Base-by-base conservation (phyloP, 2,797 vertebrate genomes). In the Scomberomorus guttatus region DNA sequence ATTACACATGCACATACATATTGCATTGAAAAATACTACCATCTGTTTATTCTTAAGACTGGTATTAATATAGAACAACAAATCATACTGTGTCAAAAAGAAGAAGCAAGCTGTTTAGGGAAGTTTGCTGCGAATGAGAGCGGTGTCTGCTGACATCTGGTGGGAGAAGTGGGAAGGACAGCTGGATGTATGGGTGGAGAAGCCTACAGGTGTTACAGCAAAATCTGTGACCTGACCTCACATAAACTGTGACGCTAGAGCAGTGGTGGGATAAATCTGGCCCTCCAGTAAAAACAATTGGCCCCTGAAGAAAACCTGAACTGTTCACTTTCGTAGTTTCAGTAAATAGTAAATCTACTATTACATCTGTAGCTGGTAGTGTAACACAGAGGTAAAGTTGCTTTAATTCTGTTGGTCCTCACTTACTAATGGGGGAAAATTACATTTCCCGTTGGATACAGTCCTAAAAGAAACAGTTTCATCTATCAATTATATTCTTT, bases 61-160 rank as follows among this genome's bases (percentile, higher is more conserved):
- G 17, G 15, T 17, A 17, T 48, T 48, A 18, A 48, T 18, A 17
- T 6, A 48, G 46, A 50, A 6, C 18, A 20, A 50, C 17, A 18
- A 50, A 50, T 7, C 18, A 50, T 44, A 32, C 1, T 6, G 5
- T 32, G 29, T 32, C 0, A 46, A 50, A 46, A 46, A 68, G 34
- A 37, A 50, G 37, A 46, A 48, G 18, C 52, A n/a, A 22, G 10
- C 10, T 22, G 37, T 51, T 37, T n/a, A 2, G 50, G 68, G 58
- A 60, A 78, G n/a, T 61, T 13, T 27, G 7, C 34, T 42, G 32
- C 4, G 8, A 22, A 24, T 8, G 1, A 6, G 12, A 14, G 2
- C 10, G 55, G 11, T 24, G 48, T n/a, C 42, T 85, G 18, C 69
- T 83, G 83, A 61, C 83, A 82, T 18, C 85, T 82, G 11, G 69